Conservation (phyloP, 2,797 vertebrate genomes). For the Amniataba percoides region DNA sequence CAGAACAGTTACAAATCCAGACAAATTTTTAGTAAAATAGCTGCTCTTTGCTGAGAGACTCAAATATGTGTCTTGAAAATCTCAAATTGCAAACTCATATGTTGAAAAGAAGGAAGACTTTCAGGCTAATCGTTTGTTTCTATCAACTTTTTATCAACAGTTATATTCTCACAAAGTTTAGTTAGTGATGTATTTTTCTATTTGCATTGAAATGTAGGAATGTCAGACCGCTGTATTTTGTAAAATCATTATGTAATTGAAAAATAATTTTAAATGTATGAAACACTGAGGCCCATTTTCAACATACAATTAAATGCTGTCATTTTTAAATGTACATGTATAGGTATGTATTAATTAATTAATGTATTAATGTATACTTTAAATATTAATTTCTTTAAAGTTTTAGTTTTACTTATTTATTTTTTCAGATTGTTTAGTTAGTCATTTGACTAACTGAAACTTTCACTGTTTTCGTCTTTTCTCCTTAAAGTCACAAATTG, state of each 20-base stretch:
- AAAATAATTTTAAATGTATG: not conserved
- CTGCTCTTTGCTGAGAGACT: not conserved
- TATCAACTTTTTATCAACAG: not conserved
- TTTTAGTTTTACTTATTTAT: not conserved
- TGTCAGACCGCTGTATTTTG: not conserved
- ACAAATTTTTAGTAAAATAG: not conserved
- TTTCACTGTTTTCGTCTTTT: too few relatives aligned
- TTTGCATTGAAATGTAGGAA: not conserved
- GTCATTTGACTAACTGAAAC: not conserved
- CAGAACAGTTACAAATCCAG: not conserved
- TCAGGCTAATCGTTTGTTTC: not conserved
- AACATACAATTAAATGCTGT: too few relatives aligned
- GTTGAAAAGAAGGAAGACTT: not conserved
- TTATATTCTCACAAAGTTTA: not conserved
- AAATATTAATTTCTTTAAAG: not conserved
- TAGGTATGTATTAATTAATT: too few relatives aligned
- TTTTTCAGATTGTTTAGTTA: not conserved
- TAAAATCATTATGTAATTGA: not conserved
- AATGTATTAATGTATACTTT: too few relatives aligned
- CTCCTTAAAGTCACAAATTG: not conserved
- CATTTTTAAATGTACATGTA: not conserved
- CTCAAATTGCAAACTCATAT: too few relatives aligned
- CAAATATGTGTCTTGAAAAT: not conserved
- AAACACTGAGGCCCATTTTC: too few relatives aligned
- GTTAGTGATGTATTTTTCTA: not conserved